These are phyloP conservation scores for Ploceus nigricollis DNA, from an alignment of 2,113 vertebrate genomes.

Conservation along the genomic window DNA sequence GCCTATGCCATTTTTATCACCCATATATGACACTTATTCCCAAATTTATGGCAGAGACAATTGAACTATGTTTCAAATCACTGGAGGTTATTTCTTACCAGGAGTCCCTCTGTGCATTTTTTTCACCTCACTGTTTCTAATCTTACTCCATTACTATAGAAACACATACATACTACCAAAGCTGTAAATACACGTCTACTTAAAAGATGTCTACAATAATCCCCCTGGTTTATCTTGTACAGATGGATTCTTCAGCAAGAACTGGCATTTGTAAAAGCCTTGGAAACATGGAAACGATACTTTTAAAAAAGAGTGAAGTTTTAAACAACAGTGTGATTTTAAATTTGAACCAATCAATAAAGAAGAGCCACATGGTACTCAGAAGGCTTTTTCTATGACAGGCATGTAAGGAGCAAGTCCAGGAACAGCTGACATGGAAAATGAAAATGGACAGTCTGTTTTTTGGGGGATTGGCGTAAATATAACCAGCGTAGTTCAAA, in stretches of 20 bases:
- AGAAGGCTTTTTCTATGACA: background rate
- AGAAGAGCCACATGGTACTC: background rate
- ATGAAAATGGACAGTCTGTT: background rate
- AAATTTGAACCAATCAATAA: background rate
- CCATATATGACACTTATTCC: conserved; percentile 72
- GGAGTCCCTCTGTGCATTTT: conserved; percentile 42
- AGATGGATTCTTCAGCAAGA: conserved; percentile 22
- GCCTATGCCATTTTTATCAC: conserved; percentile 76
- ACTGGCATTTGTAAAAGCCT: background rate
- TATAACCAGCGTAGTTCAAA: background rate
- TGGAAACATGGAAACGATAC: background rate
- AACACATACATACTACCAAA: conserved; percentile 13
- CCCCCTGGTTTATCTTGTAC: background rate
- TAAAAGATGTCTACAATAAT: background rate
- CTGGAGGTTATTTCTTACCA: conserved; percentile 60
- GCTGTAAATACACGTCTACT: conserved; percentile 27
- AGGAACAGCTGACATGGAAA: background rate
- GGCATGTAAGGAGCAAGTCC: background rate
- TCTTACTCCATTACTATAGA: conserved; percentile 32
- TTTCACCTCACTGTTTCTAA: conserved; percentile 49
- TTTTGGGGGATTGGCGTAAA: background rate
- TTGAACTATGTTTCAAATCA: conserved; percentile 73
- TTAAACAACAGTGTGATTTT: background rate
- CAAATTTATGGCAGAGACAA: conserved; percentile 75
- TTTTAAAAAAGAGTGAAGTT: background rate